phyloP scores from a whole-genome alignment of 2,113 vertebrate species.

The Limnothrissa miodon region DNA sequence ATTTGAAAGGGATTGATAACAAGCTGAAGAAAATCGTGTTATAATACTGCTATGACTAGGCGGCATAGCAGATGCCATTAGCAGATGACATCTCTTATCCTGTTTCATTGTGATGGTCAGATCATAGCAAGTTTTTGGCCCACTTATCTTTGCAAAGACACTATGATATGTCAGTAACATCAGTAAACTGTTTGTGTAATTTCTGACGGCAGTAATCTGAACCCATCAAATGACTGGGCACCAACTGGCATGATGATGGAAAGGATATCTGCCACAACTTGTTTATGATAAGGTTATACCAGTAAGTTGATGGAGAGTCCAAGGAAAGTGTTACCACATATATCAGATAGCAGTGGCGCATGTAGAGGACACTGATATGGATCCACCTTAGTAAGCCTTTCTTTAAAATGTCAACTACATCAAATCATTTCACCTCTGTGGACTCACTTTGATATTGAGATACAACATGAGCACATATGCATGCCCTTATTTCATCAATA shows the following conservation, averaged over 20 bases:
- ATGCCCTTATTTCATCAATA: background rate
- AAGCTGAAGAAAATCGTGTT: background rate
- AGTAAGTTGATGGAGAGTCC: background rate
- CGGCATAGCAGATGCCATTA: background rate
- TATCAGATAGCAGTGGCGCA: background rate
- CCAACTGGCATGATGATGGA: background rate
- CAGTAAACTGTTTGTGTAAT: background rate
- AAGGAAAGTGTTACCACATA: background rate
- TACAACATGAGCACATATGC: background rate
- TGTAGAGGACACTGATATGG: background rate
- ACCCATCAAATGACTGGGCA: background rate
- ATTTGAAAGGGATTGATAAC: background rate
- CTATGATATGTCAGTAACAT: background rate
- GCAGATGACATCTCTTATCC: background rate
- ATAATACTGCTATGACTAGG: background rate
- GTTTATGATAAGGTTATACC: background rate
- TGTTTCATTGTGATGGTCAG: background rate
- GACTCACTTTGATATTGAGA: too few relatives aligned
- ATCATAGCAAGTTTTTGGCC: background rate
- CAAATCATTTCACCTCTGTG: background rate
- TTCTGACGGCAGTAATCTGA: background rate
- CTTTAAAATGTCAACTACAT: background rate
- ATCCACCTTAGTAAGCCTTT: background rate
- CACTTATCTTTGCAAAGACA: background rate
- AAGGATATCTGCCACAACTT: background rate